These are phyloP conservation scores for Vespertilio murinus DNA, from an alignment of 2,797 vertebrate species.

Conservation along the genomic window DNA sequence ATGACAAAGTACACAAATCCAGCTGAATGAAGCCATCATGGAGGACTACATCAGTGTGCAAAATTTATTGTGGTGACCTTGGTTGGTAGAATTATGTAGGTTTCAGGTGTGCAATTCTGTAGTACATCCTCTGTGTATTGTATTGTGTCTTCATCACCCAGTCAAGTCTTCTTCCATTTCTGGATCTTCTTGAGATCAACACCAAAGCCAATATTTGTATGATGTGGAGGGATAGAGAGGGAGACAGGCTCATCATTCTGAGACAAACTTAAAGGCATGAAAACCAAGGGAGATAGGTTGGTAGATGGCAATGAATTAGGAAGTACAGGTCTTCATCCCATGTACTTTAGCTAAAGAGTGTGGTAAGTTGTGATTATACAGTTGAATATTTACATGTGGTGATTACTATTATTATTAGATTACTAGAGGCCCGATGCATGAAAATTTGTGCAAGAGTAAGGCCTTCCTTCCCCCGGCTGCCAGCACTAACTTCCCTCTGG, in stretches of 20 bases:
- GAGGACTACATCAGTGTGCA: neutral
- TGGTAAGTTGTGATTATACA: neutral
- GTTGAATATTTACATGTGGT: slow-evolving; percentile 14
- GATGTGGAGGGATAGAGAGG: neutral
- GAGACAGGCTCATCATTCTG: neutral
- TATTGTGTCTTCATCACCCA: neutral
- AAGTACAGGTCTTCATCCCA: neutral
- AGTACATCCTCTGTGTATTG: neutral
- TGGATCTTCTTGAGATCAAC: neutral
- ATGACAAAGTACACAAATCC: neutral
- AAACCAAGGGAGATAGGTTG: neutral
- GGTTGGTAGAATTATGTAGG: neutral
- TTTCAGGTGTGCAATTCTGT: neutral
- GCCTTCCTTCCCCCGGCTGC: too few species aligned
- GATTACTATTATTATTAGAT: neutral
- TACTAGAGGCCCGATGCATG: neutral
- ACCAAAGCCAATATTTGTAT: neutral
- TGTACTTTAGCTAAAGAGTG: neutral
- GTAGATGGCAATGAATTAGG: neutral
- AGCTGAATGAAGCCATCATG: neutral
- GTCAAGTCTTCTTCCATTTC: neutral
- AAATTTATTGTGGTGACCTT: neutral
- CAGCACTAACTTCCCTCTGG: too few species aligned
- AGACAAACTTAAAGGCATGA: neutral
- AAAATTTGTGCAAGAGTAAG: too few species aligned